phyloP scores from a whole-genome alignment of 2,888 invertebrate species.

The Parochlus steinenii region DNA sequence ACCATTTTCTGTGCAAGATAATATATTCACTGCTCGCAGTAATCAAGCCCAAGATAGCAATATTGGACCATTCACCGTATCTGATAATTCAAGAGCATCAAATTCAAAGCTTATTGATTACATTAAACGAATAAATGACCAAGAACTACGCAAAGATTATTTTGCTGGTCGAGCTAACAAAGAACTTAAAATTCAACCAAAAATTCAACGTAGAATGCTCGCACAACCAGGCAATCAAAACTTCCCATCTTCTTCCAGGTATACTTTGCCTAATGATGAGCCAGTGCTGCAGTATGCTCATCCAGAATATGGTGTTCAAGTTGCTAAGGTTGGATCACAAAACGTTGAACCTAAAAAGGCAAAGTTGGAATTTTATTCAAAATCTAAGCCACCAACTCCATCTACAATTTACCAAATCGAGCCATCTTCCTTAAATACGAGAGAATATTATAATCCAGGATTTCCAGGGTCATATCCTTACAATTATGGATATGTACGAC shows the following conservation, averaged over 20 bases:
- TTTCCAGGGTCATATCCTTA: constrained; percentile 39
- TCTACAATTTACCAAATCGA: constrained; percentile 13
- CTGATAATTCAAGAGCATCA: constrained; percentile 40
- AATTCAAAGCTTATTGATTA: constrained; percentile 45
- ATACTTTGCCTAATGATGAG: constrained; percentile 44
- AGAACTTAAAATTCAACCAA: constrained; percentile 24
- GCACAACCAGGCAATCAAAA: constrained; percentile 45
- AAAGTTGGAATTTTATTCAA: constrained; percentile 18
- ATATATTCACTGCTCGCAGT: constrained; percentile 22
- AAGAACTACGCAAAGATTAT: constrained; percentile 43
- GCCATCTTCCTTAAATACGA: constrained; percentile 20
- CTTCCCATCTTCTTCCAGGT: constrained; percentile 48
- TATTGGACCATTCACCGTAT: constrained; percentile 44
- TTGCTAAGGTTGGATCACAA: constrained; percentile 37
- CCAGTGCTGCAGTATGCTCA: constrained; percentile 67
- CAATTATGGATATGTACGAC: constrained; percentile 42
- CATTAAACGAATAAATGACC: constrained; percentile 47
- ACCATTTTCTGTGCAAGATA: constrained; percentile 44
- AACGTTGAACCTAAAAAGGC: constrained; percentile 16
- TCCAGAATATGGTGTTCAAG: constrained; percentile 61
- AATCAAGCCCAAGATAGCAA: constrained; percentile 26
- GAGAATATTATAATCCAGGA: constrained; percentile 7
- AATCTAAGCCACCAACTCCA: constrained; percentile 12
- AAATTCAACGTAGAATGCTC: constrained; percentile 54
- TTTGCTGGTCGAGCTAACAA: constrained; percentile 36